A percentile compares a stretch with the other conserved stretches of the same genome.
Conservation (phyloP, 1,140 invertebrate species). For the Bombus cullumanus region DNA sequence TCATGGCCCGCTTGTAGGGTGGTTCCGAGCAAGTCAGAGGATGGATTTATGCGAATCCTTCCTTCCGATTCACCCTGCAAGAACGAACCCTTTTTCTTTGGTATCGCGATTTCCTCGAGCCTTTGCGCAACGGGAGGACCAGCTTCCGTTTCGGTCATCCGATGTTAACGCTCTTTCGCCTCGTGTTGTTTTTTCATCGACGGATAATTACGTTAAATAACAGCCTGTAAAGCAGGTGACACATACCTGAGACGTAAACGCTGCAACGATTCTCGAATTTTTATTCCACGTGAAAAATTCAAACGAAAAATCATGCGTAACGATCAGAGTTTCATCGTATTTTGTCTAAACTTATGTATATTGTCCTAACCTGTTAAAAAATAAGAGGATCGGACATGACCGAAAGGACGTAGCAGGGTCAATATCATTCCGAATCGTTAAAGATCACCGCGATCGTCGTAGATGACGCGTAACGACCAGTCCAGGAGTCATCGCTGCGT, state of each 20-base stretch:
- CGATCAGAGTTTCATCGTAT: too few species aligned
- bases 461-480: background rate
- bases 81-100: slow-evolving; percentile 64
- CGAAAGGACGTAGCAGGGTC: too few species aligned
- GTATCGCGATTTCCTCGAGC: slow-evolving; percentile 34
- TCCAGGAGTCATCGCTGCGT: background rate
- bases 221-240: too few species aligned
- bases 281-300: too few species aligned
- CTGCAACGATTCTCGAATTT: too few species aligned
- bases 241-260: too few species aligned
- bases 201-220: background rate
- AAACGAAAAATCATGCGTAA: too few species aligned
- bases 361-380: too few species aligned
- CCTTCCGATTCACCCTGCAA: slow-evolving; percentile 73
- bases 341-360: too few species aligned
- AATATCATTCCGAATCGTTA: background rate
- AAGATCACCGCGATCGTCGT: background rate
- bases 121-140: background rate
- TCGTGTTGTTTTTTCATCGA: background rate
- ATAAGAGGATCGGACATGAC: too few species aligned
- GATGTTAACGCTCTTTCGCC: slow-evolving; percentile 4
- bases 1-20: slow-evolving; percentile 78
- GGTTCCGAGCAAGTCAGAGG: slow-evolving; percentile 48
- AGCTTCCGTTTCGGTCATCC: slow-evolving; percentile 32
- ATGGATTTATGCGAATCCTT: slow-evolving; percentile 81